phyloP scores from a whole-genome alignment of 1,140 invertebrate genomes.

The Drosophila orosa region DNA sequence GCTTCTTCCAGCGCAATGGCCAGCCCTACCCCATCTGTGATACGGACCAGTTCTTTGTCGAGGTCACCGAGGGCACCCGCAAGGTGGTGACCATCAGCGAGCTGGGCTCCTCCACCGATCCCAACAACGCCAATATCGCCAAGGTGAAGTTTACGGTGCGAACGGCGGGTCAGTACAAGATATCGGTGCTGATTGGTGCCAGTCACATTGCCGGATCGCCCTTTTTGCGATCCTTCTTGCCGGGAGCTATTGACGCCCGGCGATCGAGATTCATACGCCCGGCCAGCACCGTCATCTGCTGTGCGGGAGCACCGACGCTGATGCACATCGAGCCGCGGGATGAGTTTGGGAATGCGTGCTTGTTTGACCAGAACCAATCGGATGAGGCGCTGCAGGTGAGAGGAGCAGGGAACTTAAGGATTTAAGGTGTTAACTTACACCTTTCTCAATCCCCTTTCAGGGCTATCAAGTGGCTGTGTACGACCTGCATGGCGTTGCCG shows the following conservation, averaged over 20 bases:
- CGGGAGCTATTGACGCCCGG: conserved; percentile 92
- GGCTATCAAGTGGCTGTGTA: conserved; percentile 86
- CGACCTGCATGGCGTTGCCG: conserved; percentile 85
- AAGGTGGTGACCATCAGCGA: conserved; percentile 94
- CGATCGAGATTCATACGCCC: conserved; percentile 94
- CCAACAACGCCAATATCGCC: conserved; percentile 92
- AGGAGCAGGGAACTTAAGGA: no score
- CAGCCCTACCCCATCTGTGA: conserved; percentile 96
- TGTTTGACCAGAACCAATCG: conserved; percentile 86
- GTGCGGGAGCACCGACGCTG: conserved; percentile 90
- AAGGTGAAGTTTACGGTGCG: conserved; percentile 96
- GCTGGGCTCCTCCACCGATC: conserved; percentile 93
- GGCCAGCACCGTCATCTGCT: conserved; percentile 94
- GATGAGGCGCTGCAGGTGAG: conserved; percentile 86
- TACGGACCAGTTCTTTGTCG: conserved; percentile 93
- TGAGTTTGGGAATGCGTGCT: conserved; percentile 94
- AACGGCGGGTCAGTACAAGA: conserved; percentile 94
- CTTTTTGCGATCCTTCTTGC: conserved; percentile 87
- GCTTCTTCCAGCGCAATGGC: conserved; percentile 96
- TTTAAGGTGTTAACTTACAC: no score
- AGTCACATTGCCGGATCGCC: conserved; percentile 87
- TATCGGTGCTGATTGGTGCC: conserved; percentile 91
- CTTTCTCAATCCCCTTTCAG: conserved; percentile 62
- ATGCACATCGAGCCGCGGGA: conserved; percentile 95
- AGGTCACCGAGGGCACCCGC: conserved; percentile 92